Evolutionary conservation across 2,888 invertebrate genomes (phyloP), one percentile per base, ranked within the genome.

Genomic region (Bugulina stolonifera): DNA sequence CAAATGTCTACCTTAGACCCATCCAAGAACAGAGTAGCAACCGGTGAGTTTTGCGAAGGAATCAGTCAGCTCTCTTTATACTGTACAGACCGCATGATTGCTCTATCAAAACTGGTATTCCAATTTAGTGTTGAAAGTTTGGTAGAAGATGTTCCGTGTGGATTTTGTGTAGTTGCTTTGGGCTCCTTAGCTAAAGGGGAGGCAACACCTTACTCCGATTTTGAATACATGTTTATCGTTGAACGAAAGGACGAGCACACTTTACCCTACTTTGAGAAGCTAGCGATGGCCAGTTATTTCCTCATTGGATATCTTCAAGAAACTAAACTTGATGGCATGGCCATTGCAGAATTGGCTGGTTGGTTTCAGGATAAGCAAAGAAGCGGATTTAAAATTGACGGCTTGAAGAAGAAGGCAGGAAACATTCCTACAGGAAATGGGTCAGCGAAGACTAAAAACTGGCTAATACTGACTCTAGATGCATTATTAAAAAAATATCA

Each of bases 381-480:
- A 43, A 43, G 43, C 18, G 43, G 43, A 10, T 43, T 43, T 43
- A 43, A 43, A 43, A 43, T 43, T 10, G 43, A 43, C 18, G 43
- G 43, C 18, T 18, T 43, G 43, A 43, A 43, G 18, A 55, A 55
- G 3, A 23, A 5, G 3, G 55, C 55, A 55, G 55, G 55, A 55
- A 55, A 55, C 25, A 55, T 55, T 25, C 55, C 55, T n/a, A 55
- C 55, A 14, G 55, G 55, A n/a, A 55, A 55, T 55, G 55, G 55
- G 3, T n/a, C n/a, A n/a, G n/a, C 5, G 3, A 55, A 55, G 3
- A 5, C 14, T 14, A 5, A 25, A 14, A 14, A 55, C n/a, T 3
- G n/a, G 22, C n/a, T 14, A 3, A 55, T 55, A 55, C 5, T 55
- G 10, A 14, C 55, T 25, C 23, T 23, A 14, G 23, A 14, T 14